phyloP scores from a whole-genome alignment of 2,113 vertebrate genomes.

The Chionomys nivalis region DNA sequence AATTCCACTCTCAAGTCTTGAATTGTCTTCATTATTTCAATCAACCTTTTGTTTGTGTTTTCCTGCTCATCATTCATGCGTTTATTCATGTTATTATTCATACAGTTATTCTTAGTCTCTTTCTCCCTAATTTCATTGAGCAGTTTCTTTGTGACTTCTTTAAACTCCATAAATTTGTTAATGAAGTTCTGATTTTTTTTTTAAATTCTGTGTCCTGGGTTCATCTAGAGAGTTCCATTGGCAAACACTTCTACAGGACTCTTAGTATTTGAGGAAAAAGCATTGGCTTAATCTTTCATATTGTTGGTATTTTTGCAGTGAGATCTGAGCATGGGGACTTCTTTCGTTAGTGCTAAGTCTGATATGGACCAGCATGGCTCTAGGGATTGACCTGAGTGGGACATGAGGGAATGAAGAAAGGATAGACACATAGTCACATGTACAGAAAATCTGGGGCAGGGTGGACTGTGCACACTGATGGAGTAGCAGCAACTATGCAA shows the following conservation, averaged over 20 bases:
- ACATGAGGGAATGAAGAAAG: background rate
- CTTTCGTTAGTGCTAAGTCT: background rate
- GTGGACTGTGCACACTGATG: background rate
- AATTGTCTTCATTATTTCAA: background rate
- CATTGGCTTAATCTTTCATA: background rate
- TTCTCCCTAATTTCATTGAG: background rate
- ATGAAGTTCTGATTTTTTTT: background rate
- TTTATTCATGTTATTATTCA: background rate
- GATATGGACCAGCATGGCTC: background rate
- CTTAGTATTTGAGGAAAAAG: background rate
- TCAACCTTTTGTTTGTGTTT: background rate
- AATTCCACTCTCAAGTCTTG: background rate
- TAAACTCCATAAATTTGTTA: background rate
- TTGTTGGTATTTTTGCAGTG: background rate
- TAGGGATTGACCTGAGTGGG: background rate
- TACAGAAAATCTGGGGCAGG: background rate
- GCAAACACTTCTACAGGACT: background rate
- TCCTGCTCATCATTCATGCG: background rate
- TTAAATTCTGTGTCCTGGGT: background rate
- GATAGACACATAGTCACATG: background rate
- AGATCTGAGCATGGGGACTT: background rate
- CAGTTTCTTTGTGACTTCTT: background rate
- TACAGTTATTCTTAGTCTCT: background rate
- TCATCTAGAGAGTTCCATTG: background rate
- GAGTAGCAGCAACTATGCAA: background rate